phyloP scores from a whole-genome alignment of 1,140 invertebrate species.

The Leptinotarsa undecemlineata region DNA sequence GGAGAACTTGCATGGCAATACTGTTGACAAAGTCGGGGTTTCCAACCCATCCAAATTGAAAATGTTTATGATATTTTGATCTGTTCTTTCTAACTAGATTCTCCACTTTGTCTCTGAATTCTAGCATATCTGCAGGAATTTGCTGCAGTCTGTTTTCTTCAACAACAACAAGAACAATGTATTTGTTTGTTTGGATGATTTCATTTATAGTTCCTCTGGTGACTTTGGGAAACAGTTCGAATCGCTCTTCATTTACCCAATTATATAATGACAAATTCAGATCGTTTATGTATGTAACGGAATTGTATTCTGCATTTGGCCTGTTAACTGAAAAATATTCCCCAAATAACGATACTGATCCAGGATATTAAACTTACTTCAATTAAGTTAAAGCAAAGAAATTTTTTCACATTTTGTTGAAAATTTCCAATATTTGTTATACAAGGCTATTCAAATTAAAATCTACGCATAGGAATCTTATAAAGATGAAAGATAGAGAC shows the following conservation, averaged over 20 bases:
- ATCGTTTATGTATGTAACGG: constrained; percentile 44
- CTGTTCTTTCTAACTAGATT: constrained; percentile 77
- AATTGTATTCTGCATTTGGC: constrained; percentile 21
- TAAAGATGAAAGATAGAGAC: no score
- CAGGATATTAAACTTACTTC: neutral
- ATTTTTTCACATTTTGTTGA: no score
- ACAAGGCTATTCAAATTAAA: no score
- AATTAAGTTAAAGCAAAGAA: no score
- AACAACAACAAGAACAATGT: constrained; percentile 82
- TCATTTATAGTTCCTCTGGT: constrained; percentile 82
- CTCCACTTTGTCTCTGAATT: constrained; percentile 85
- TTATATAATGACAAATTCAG: constrained; percentile 73
- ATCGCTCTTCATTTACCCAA: constrained; percentile 91
- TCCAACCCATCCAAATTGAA: constrained; percentile 93
- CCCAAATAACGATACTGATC: constrained; percentile 27
- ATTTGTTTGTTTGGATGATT: constrained; percentile 81
- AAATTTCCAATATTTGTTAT: no score
- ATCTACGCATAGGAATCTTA: no score
- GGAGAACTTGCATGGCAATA: constrained; percentile 83
- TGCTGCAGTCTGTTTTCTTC: constrained; percentile 86
- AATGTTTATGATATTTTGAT: constrained; percentile 77
- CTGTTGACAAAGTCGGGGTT: constrained; percentile 85
- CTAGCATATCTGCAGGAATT: constrained; percentile 77
- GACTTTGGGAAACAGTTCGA: constrained; percentile 87
- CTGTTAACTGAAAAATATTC: constrained; percentile 32